These are phyloP conservation scores for Helicorthomorpha holstii DNA, from an alignment of 1,140 invertebrate genomes.

Conservation along the genomic window DNA sequence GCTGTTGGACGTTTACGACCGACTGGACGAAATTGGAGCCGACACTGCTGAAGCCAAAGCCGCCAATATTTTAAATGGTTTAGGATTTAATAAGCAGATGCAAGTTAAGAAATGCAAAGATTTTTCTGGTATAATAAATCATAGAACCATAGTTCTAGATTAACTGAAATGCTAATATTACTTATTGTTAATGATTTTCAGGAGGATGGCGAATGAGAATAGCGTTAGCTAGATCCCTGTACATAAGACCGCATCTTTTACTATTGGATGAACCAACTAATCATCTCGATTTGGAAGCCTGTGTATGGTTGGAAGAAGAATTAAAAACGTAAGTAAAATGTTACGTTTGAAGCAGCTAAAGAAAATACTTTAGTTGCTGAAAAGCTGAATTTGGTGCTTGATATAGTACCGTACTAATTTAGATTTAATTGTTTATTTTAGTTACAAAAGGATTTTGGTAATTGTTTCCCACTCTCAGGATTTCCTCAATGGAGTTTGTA, in stretches of 20 bases:
- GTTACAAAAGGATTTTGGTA: slow-evolving; percentile 92
- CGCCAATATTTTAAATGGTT: slow-evolving; percentile 84
- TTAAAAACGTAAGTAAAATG: slow-evolving; percentile 52
- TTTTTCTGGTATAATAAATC: slow-evolving; percentile 52
- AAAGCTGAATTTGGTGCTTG: background rate
- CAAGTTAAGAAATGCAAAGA: slow-evolving; percentile 79
- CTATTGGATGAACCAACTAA: slow-evolving; percentile 45
- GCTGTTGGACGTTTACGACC: slow-evolving; percentile 93
- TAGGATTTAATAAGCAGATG: slow-evolving; percentile 92
- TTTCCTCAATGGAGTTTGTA: slow-evolving; percentile 98
- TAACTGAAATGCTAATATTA: too few relatives aligned
- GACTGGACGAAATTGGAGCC: slow-evolving; percentile 89
- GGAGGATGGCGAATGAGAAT: slow-evolving; percentile 99
- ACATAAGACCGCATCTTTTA: slow-evolving; percentile 32
- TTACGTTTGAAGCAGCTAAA: background rate
- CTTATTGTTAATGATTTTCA: slow-evolving; percentile 14
- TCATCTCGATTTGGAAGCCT: slow-evolving; percentile 67
- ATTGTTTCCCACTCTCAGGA: slow-evolving; percentile 99
- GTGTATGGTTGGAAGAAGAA: slow-evolving; percentile 99
- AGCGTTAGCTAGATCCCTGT: slow-evolving; percentile 60
- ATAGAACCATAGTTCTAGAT: too few relatives aligned
- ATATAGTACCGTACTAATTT: background rate
- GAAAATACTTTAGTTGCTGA: background rate
- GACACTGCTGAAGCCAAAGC: slow-evolving; percentile 88
- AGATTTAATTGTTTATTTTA: slow-evolving; percentile 24